These are phyloP conservation scores for Boloria euphrosyne DNA, from an alignment of 2,888 invertebrate genomes.

Conservation along the genomic window DNA sequence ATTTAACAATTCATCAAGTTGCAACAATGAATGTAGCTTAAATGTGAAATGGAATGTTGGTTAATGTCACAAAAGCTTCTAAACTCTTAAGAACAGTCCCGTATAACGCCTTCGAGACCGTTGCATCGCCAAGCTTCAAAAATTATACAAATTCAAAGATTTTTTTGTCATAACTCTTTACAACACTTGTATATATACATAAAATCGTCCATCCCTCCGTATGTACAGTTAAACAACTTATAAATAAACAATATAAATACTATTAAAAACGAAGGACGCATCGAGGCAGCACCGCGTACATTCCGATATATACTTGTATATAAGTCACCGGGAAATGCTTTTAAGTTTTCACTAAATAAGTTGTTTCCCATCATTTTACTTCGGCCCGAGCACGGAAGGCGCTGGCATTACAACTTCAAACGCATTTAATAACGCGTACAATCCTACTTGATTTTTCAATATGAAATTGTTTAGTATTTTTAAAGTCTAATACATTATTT, in stretches of 20 bases:
- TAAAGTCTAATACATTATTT: background rate
- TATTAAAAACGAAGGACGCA: constrained; percentile 68
- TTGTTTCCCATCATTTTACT: background rate
- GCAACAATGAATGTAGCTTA: background rate
- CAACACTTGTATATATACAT: constrained; percentile 73
- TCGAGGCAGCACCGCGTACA: constrained; percentile 46
- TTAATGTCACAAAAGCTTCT: background rate
- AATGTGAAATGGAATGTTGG: constrained; percentile 20
- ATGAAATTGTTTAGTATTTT: constrained; percentile 1
- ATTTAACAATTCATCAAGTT: constrained; percentile 4
- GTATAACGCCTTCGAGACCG: constrained; percentile 25
- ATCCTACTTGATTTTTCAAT: background rate
- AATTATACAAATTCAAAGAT: constrained; percentile 38
- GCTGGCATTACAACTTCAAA: background rate
- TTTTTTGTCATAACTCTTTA: constrained; percentile 74
- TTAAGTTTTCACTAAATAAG: constrained; percentile 17
- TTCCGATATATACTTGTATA: constrained; percentile 6
- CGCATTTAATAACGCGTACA: background rate
- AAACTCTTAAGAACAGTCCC: constrained; percentile 19
- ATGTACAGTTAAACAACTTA: constrained; percentile 80
- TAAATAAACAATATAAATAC: constrained; percentile 75
- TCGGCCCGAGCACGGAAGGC: constrained; percentile 1
- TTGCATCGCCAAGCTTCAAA: constrained; percentile 37
- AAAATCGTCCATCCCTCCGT: constrained; percentile 62
- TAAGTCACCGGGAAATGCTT: constrained; percentile 18